Base-by-base conservation (phyloP, 2,888 invertebrate species). In the Pollenia amentaria region DNA sequence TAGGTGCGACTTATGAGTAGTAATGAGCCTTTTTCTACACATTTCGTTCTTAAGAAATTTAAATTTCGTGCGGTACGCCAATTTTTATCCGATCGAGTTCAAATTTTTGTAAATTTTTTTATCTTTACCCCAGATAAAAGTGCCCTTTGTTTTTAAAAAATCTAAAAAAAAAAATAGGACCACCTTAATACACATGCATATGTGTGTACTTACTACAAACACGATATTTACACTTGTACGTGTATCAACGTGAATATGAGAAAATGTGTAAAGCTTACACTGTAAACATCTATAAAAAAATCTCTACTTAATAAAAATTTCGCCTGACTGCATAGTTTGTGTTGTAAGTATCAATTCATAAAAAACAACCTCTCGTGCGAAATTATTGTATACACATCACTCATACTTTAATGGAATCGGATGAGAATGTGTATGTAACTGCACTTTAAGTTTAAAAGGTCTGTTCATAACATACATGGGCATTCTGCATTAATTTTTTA, bases 261-360 rank as follows among this genome's bases (percentile, higher is more conserved):
- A 21, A 70, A 12, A 51, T 44, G 29, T 42, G 16, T 51, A 69
- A 55, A 80, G 21, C 72, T 55, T 29, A 29, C 29, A 29, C 72
- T 53, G 18, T 53, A 18, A 40, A 53, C 16, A 16, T 9, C 29
- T 60, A n/a, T 1, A 44, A 38, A 60, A 46, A 29, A 46, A 60
- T 64, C 55, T 18, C 53, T 64, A 64, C 70, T 60, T 57, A 80
- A 80, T 65, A 57, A 29, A 85, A 76, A 65, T 85, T 65, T 72
- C 70, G 80, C 70, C 76, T 80, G 76, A 80, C 70, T 85, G 76
- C 65, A n/a, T 75, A 65, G 38, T 60, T 62, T 42, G 53, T 18
- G 11, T 62, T n/a, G 51, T 42, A 57, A 62, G n/a, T 42, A 70
- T 70, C 14, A 46, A 48, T 48, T 48, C 18, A 57, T 40, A 67